phyloP scores from a whole-genome alignment of 2,888 invertebrate species.

The Steinernema carpocapsae region DNA sequence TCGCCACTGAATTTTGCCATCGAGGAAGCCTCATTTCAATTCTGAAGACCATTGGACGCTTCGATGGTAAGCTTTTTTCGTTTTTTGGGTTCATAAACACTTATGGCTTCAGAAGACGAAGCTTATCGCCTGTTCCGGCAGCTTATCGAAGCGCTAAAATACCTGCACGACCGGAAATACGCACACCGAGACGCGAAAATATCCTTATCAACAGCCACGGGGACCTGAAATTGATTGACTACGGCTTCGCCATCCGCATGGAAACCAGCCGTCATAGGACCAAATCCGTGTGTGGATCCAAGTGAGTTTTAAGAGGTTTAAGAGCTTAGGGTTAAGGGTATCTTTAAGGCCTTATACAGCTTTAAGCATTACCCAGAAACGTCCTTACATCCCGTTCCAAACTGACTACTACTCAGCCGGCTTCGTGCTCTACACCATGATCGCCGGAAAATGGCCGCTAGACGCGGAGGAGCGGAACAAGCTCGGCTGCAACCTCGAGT shows the following conservation, averaged over 20 bases:
- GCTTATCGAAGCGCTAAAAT: slow-evolving; percentile 58
- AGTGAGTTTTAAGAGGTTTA: slow-evolving; percentile 16
- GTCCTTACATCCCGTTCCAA: slow-evolving; percentile 54
- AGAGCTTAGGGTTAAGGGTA: no score
- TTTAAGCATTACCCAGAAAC: slow-evolving; percentile 35
- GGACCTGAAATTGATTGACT: slow-evolving; percentile 60
- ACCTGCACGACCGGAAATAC: slow-evolving; percentile 50
- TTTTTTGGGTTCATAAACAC: background rate
- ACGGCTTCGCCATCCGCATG: slow-evolving; percentile 57
- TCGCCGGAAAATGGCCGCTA: slow-evolving; percentile 57
- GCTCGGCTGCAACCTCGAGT: background rate
- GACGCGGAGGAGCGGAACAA: background rate
- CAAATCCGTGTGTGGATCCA: slow-evolving; percentile 58
- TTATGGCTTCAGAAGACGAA: slow-evolving; percentile 45
- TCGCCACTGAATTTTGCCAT: slow-evolving; percentile 56
- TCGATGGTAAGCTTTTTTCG: slow-evolving; percentile 21
- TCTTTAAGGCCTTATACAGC: slow-evolving; percentile 40
- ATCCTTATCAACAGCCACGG: slow-evolving; percentile 57
- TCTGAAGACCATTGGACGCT: slow-evolving; percentile 30
- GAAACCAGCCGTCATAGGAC: slow-evolving; percentile 47
- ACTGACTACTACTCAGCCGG: slow-evolving; percentile 58
- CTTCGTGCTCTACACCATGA: slow-evolving; percentile 58
- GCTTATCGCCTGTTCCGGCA: slow-evolving; percentile 58
- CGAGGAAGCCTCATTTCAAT: slow-evolving; percentile 56
- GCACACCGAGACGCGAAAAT: slow-evolving; percentile 53